Evolutionary conservation across 2,888 invertebrate species (phyloP), one percentile per base, ranked within the genome.

Genomic region (Oeneis ivallda): DNA sequence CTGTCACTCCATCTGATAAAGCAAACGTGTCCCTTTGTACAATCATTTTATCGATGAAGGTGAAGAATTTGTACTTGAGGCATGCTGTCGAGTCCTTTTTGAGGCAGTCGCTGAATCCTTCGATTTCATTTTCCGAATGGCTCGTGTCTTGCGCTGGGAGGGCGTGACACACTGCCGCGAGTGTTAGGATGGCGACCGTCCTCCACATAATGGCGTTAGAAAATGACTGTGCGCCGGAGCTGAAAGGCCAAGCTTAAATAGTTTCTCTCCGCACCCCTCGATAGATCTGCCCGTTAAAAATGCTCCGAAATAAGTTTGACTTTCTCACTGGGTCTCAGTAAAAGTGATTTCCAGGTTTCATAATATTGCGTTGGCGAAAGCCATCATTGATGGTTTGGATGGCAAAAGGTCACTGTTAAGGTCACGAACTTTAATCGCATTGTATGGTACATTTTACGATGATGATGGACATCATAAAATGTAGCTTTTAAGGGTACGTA

Each of bases 51-150:
- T 97, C 97, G 74, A 97, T 96, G 86, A 95, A 96, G 26, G 96
- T 95, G 92, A 96, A 96, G 80, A 97, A 94, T 83, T 96, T 97
- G 92, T 96, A 96, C 85, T 96, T 97, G 77, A 97, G 94, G 84
- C 97, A 97, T 85, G 95, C 95, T 74, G 96, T 94, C 37, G 96
- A 96, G 80, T 96, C 96, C 86, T 96, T 97, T 77, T 94, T 93
- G 71, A 96, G 87, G 81, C 97, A 97, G 78, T 97, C 97, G 81
- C 95, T 95, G 77, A 94, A 92, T 78, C 95, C 95, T 92, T 96
- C 94, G 68, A 96, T 93, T 76, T 97, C 96, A 80, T 95, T 96
- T 77, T 96, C 96, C 59, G 93, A 93, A 76, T 94, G 94, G 69
- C 92, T 91, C 67, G 94, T 93, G 76, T 96, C 95, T 87, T 93